Conservation (phyloP, 2,797 vertebrate species). For the Melanotaenia parkinsoni region DNA sequence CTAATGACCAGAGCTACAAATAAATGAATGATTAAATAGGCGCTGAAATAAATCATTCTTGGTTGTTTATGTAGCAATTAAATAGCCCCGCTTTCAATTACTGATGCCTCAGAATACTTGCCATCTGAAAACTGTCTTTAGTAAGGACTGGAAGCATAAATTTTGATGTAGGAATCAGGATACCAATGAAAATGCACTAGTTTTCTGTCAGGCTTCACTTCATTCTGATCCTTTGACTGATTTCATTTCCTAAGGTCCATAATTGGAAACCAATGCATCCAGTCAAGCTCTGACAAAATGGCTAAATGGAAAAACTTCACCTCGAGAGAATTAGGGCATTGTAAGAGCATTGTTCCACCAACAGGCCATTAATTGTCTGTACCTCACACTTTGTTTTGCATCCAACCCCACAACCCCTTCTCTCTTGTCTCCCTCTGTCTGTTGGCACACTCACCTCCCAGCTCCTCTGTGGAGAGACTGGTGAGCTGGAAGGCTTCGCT, state of each 20-base stretch:
- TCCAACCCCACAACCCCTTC: not conserved
- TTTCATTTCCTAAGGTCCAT: constrained; percentile 54
- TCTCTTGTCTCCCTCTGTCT: not conserved
- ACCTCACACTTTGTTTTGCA: constrained; percentile 45
- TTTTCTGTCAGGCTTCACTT: constrained; percentile 32
- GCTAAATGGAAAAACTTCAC: constrained; percentile 57
- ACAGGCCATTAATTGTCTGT: constrained; percentile 58
- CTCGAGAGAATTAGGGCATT: constrained; percentile 47
- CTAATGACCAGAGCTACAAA: not conserved
- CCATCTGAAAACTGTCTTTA: constrained; percentile 1
- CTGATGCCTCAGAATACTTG: constrained; percentile 6
- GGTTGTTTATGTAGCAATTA: constrained; percentile 15
- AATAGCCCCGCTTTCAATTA: not conserved
- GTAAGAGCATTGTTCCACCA: constrained; percentile 60
- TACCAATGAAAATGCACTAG: constrained; percentile 20
- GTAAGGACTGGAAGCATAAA: not conserved
- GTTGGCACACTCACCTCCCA: constrained; percentile 86
- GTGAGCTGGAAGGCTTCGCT: constrained; percentile 93
- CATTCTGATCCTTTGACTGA: constrained; percentile 41
- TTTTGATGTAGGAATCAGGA: constrained; percentile 14
- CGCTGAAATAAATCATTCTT: not conserved
- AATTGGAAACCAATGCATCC: constrained; percentile 70
- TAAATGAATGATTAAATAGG: not conserved
- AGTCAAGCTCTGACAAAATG: constrained; percentile 56
- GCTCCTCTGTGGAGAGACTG: constrained; percentile 94